Percentiles rank a stretch among this genome's conserved stretches.
Conservation (phyloP, 1,140 invertebrate genomes). For the Drosophila lini region DNA sequence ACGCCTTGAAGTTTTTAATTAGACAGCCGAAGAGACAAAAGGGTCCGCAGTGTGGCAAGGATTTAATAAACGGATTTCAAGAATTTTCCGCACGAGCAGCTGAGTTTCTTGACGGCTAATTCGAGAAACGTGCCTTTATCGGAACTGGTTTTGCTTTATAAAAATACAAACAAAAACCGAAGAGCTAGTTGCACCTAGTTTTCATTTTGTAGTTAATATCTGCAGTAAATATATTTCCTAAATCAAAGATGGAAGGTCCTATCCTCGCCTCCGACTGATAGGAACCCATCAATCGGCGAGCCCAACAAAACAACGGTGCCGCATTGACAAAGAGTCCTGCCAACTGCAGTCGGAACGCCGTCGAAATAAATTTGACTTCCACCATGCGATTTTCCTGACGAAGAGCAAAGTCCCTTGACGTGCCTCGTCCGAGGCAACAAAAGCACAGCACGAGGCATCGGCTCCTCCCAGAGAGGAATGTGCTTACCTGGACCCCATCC, state of each 20-base stretch:
- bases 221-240: too few relatives aligned
- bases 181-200: neutral
- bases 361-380: constrained; percentile 61
- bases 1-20: constrained; percentile 65
- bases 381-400: constrained; percentile 37
- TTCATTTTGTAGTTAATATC: neutral
- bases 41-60: constrained; percentile 7
- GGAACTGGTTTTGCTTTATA: too few relatives aligned
- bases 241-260: neutral
- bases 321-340: constrained; percentile 39
- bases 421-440: constrained; percentile 49
- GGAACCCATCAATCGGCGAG: constrained; percentile 1
- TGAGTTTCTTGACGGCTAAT: neutral
- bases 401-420: constrained; percentile 54
- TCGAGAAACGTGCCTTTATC: neutral
- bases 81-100: neutral
- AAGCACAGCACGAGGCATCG: constrained; percentile 50
- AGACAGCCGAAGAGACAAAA: constrained; percentile 27
- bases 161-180: neutral
- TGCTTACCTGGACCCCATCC: constrained; percentile 8
- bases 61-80: constrained; percentile 6
- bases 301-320: constrained; percentile 13
- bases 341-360: constrained; percentile 45
- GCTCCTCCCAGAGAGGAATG: neutral
- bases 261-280: neutral